Base-by-base conservation (phyloP, 2,113 vertebrate species). In the Ceratotherium simum region DNA sequence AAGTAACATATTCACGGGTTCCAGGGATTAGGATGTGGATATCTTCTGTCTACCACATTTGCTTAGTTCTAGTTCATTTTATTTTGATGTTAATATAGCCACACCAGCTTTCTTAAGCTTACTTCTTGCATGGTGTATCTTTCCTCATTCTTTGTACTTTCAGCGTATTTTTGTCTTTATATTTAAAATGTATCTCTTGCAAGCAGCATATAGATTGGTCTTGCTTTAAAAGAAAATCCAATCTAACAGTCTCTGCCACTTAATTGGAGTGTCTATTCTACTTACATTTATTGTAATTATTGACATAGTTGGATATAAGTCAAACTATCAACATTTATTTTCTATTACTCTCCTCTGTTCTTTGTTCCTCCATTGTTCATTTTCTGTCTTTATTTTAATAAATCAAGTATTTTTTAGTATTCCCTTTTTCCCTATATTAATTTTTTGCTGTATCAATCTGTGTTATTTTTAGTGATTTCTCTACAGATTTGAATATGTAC, bases 251-350 rank as follows among this genome's bases (percentile, higher is more conserved):
- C 29, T 91, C 46, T 90, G 20, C 8, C 23, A 51, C 51, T 75
- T 78, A 87, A 64, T 67, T 76, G 33, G 60, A 39, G 0, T 70
- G 11, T 84, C 21, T 6, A n/a, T 46, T 93, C 3, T 10, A 65
- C 78, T 96, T 58, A 83, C 10, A 72, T 36, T 96, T 96, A 72
- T 73, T 91, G 6, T 78, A 73, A 60, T 79, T 91, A 83, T 56
- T 36, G 46, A 54, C 56, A 25, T 69, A 62, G n/a, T 39, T 58
- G 6, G 1, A 36, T n/a, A 60, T 76, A 81, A 78, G 21, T 78
- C 9, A 86, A 87, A 51, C 20, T 56, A 48, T 64, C 58, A 60
- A 48, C 9, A 72, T 56, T 75, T 39, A 16, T 46, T 87, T 93
- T 87, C 29, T 65, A 12, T 64, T 39, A 51, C 1, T 81, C 2